Percentiles rank a stretch among this genome's conserved stretches.
Evolutionary conservation across 1,140 invertebrate genomes (phyloP).

Genomic region (Carposina sasakii): DNA sequence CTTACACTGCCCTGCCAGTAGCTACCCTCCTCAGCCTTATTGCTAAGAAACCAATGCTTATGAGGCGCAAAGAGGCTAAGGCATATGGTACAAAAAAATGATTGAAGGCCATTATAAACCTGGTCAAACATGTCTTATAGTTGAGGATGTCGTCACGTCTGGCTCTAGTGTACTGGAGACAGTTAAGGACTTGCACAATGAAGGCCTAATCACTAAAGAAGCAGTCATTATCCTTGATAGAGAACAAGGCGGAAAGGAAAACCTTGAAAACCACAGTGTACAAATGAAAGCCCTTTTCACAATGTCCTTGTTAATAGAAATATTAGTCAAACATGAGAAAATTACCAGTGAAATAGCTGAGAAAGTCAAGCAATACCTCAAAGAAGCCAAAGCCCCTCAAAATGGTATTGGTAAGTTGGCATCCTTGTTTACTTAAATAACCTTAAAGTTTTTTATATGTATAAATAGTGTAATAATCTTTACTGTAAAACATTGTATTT

Average conservation of each 20-base stretch:
- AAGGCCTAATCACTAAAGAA: constrained; percentile 83
- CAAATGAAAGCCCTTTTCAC: constrained; percentile 80
- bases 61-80: constrained; percentile 93
- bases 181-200: constrained; percentile 80
- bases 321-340: constrained; percentile 77
- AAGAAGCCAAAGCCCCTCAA: constrained; percentile 58
- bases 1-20: constrained; percentile 96
- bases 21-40: constrained; percentile 88
- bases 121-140: constrained; percentile 89
- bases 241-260: constrained; percentile 89
- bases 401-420: too few species aligned
- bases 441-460: too few species aligned
- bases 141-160: constrained; percentile 98
- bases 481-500: too few species aligned
- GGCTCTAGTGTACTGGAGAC: constrained; percentile 96
- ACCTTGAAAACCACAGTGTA: constrained; percentile 82
- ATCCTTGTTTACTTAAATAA: too few species aligned
- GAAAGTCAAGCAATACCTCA: constrained; percentile 78
- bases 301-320: constrained; percentile 78
- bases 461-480: too few species aligned
- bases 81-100: constrained; percentile 96
- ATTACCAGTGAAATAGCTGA: constrained; percentile 74
- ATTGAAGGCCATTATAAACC: constrained; percentile 91
- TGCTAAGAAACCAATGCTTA: constrained; percentile 88
- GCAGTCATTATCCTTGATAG: constrained; percentile 93